Evolutionary conservation across 2,797 vertebrate species (phyloP), one percentile per base, ranked within the genome.

Genomic region (Gadopsis bispinosus): DNA sequence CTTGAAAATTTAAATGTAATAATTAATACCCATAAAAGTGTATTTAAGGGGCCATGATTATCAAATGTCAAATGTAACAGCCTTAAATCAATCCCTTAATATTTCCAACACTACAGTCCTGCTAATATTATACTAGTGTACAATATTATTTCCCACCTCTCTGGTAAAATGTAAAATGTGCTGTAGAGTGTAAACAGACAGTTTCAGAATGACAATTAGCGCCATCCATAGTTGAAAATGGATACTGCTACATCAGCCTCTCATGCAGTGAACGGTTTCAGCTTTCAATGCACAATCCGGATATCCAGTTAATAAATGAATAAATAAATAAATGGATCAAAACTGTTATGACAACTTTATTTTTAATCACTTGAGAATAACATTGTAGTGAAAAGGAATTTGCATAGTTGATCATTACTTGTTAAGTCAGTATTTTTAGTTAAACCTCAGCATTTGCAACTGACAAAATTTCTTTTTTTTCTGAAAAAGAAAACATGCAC

Each of bases 331-430:
- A 54, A 63, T 20, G 0, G 71, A 51, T 39, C 5, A n/a, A 41
- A 55, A 59, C 20, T 74, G 16, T 60, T 55, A 19, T 37, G 7
- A 81, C 5, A 73, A 73, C 50, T 90, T 91, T 91, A 90, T 88
- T 89, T 75, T 61, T 7, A 78, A 84, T 81, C 51, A 77, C 3
- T 58, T 73, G 69, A 67, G 29, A 69, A 64, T 26, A 79, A 77
- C 72, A 84, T 83, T 81, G 72, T 33, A 69, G 29, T 75, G 35
- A 14, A 19, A 73, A 51, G 33, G 0, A 26, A 58, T 60, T 64
- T 55, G 22, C 37, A 53, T 54, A 29, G 3, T 6, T 74, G 19
- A 70, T 82, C 22, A 61, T 69, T 72, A 70, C 9, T 73, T 65
- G n/a, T 75, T 3, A 61, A 33, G 47, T 68, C 48, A 84, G 53